Percentiles rank a stretch among this genome's conserved stretches.
These are phyloP conservation scores for Bubo bubo DNA, from an alignment of 2,113 vertebrate species.

Conservation along the genomic window DNA sequence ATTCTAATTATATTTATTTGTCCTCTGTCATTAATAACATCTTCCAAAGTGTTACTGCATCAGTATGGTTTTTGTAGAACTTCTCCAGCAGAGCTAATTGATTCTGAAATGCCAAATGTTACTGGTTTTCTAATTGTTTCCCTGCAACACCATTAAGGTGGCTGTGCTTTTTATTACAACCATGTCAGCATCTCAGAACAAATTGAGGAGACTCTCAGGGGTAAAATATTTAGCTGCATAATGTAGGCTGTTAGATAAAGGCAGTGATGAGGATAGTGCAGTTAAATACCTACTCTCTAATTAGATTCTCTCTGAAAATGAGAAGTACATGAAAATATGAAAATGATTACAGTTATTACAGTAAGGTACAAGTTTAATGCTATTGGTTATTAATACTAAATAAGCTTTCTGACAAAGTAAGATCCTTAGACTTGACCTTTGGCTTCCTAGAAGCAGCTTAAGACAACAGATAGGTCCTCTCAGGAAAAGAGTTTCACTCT, in stretches of 20 bases:
- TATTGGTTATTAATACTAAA: neutral
- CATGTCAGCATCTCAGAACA: neutral
- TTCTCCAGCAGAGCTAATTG: constrained; percentile 1
- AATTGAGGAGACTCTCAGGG: neutral
- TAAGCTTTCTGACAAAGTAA: neutral
- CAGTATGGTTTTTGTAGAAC: neutral
- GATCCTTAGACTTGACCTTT: neutral
- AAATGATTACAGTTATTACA: neutral
- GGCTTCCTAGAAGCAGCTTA: neutral
- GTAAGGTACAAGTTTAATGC: neutral
- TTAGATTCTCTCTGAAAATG: neutral
- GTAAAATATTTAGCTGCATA: constrained; percentile 9
- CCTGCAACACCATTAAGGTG: neutral
- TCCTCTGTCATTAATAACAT: neutral
- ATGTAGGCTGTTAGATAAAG: neutral
- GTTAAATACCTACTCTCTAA: constrained; percentile 4
- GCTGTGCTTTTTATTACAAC: neutral
- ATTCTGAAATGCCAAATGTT: constrained; percentile 1
- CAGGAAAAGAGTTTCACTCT: neutral
- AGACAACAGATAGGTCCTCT: neutral
- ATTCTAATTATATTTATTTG: neutral
- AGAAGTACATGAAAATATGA: neutral
- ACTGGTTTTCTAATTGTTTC: constrained; percentile 11
- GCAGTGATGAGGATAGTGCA: neutral
- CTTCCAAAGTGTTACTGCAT: neutral